phyloP scores from a whole-genome alignment of 2,888 invertebrate genomes.

The Ischnus inquisitorius region DNA sequence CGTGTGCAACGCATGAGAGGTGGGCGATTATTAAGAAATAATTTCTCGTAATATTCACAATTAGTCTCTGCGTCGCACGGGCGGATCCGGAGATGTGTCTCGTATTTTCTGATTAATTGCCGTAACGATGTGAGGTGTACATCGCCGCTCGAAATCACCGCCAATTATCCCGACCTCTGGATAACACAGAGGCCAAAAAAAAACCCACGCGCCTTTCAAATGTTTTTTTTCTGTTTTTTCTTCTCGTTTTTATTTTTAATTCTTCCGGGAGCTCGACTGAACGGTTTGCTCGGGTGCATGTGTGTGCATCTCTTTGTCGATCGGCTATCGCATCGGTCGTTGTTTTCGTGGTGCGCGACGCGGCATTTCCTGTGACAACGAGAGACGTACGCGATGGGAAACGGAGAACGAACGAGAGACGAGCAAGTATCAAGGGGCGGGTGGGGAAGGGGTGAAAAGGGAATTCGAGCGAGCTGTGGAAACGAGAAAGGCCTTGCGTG shows the following conservation, averaged over 20 bases:
- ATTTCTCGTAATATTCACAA: slow-evolving; percentile 60
- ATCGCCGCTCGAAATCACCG: slow-evolving; percentile 36
- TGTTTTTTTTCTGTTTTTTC: neutral
- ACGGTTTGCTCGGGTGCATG: neutral
- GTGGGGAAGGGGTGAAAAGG: neutral
- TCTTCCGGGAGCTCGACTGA: neutral
- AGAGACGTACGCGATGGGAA: slow-evolving; percentile 35
- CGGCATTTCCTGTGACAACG: slow-evolving; percentile 37
- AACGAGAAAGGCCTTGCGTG: slow-evolving; percentile 63
- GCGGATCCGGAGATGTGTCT: slow-evolving; percentile 50
- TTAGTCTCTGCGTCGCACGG: slow-evolving; percentile 43
- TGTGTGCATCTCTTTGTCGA: slow-evolving; percentile 8
- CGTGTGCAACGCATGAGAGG: neutral
- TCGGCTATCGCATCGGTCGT: slow-evolving; percentile 16
- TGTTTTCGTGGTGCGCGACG: neutral
- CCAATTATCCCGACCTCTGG: slow-evolving; percentile 49
- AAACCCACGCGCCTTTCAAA: neutral
- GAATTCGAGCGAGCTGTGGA: slow-evolving; percentile 20
- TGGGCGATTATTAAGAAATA: slow-evolving; percentile 44
- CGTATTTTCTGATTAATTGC: slow-evolving; percentile 79
- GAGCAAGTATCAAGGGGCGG: slow-evolving; percentile 19
- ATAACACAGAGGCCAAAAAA: slow-evolving; percentile 1
- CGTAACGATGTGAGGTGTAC: slow-evolving; percentile 72
- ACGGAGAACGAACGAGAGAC: slow-evolving; percentile 40
- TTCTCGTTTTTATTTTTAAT: neutral